A percentile compares a stretch with the other conserved stretches of the same genome.
These are phyloP conservation scores for Steatornis caripensis DNA, from an alignment of 2,113 vertebrate species.

Conservation along the genomic window DNA sequence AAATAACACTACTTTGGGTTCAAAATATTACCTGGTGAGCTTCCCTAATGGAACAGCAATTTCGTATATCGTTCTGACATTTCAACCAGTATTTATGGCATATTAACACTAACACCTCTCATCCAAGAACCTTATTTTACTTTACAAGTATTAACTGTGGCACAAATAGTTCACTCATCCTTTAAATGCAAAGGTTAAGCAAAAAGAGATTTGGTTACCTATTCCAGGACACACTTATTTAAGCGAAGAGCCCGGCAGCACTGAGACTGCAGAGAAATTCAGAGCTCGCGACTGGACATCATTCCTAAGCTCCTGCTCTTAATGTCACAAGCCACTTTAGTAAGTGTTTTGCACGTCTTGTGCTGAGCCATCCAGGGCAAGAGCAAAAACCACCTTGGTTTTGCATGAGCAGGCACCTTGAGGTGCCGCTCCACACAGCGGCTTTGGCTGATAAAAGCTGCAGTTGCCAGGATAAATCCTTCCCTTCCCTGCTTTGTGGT, in stretches of 20 bases:
- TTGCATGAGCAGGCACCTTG: background rate
- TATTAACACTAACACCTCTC: background rate
- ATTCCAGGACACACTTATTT: background rate
- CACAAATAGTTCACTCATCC: background rate
- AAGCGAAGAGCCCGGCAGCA: background rate
- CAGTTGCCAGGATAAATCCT: background rate
- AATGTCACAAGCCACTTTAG: background rate
- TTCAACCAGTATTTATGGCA: background rate
- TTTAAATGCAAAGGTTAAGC: background rate
- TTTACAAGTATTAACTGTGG: background rate
- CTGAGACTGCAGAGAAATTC: rapidly evolving
- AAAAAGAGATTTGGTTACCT: background rate
- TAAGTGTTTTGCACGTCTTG: background rate
- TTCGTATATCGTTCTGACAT: background rate
- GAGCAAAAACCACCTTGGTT: background rate
- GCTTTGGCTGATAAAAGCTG: background rate
- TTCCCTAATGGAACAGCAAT: background rate
- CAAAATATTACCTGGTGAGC: background rate
- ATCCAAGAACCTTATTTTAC: background rate
- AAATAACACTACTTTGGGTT: background rate
- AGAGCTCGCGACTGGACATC: background rate
- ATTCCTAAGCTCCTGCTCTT: background rate
- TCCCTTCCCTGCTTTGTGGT: rapidly evolving
- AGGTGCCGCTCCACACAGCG: background rate
- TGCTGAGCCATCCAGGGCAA: background rate